Base-by-base conservation (phyloP, 2,113 vertebrate genomes). In the Gadus chalcogrammus region DNA sequence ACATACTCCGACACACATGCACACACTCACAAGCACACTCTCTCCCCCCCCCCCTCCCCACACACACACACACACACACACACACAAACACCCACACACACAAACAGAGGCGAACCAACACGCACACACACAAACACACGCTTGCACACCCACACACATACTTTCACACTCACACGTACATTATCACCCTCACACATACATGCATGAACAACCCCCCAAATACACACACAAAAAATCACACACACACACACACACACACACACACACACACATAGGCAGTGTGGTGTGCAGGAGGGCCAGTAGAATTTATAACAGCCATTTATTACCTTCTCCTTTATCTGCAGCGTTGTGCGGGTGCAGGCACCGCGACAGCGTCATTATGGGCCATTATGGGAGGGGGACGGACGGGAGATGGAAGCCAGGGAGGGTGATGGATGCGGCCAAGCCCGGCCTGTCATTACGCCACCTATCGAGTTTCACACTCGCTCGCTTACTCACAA, bases 301-400 rank as follows among this genome's bases (percentile, higher is more conserved):
- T 75, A 82, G 82, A 86, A 90, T 89, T 87, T 79, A 90, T 77
- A 79, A 80, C 79, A 72, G 65, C 74, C 74, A 82, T 89, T 86
- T 84, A 88, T 88, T 88, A 87, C 74, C 79, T 65, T 66, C 72
- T 73, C 75, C 79, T 80, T 85, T 82, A 87, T 88, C 80, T 82
- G 80, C 82, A 78, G 70, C 72, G 78, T 68, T 85, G 76, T 68
- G 64, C 15, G 16, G 77, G 77, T 78, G 84, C 83, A 56, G 58
- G 69, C 66, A 11, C 53, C 67, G n/a, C 42, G 6, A 3, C 64
- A 18, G 71, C 16, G 71, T 75, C 82, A 85, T 89, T 85, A 88
- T 68, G 71, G 76, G 78, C 73, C 84, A 86, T 88, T 85, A 89
- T 68, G 69, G 66, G 70, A 78, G 73, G 79, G 78, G 65, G 79